phyloP scores from a whole-genome alignment of 2,888 invertebrate species.

The Melieria crassipennis region DNA sequence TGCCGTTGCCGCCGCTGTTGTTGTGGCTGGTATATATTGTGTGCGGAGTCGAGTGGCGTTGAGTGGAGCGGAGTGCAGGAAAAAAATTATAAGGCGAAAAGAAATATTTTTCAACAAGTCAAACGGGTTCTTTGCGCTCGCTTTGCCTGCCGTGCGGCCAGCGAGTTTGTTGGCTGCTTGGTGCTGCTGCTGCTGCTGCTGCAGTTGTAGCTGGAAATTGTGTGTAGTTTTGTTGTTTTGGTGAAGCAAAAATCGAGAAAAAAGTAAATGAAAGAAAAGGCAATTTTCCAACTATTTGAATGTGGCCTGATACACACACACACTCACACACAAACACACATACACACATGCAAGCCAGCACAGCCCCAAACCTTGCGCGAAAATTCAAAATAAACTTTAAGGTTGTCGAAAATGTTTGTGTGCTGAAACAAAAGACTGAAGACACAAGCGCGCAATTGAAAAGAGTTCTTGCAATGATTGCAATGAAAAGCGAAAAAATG shows the following conservation, averaged over 20 bases:
- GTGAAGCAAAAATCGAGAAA: not conserved
- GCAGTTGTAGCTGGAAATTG: constrained; percentile 22
- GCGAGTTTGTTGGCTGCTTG: not conserved
- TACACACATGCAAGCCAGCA: no score
- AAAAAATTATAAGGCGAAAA: constrained; percentile 49
- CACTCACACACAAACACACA: no score
- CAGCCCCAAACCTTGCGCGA: no score
- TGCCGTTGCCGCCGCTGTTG: not conserved
- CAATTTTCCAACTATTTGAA: constrained; percentile 4
- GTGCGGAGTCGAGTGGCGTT: not conserved
- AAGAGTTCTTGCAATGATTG: no score
- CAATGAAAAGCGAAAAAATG: no score
- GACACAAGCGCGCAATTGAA: constrained; percentile 11
- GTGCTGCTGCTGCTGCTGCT: not conserved
- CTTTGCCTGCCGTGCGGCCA: constrained; percentile 30
- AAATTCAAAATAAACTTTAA: no score
- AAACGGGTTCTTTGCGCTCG: constrained; percentile 63
- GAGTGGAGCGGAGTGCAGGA: constrained; percentile 3
- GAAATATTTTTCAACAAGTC: constrained; percentile 65
- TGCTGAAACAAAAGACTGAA: constrained; percentile 36
- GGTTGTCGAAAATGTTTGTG: no score
- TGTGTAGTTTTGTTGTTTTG: no score
- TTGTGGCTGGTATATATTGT: not conserved
- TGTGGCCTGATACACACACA: not conserved
- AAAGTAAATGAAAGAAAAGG: constrained; percentile 7